These are phyloP conservation scores for Mola mola DNA, from an alignment of 2,113 vertebrate genomes.

Conservation along the genomic window DNA sequence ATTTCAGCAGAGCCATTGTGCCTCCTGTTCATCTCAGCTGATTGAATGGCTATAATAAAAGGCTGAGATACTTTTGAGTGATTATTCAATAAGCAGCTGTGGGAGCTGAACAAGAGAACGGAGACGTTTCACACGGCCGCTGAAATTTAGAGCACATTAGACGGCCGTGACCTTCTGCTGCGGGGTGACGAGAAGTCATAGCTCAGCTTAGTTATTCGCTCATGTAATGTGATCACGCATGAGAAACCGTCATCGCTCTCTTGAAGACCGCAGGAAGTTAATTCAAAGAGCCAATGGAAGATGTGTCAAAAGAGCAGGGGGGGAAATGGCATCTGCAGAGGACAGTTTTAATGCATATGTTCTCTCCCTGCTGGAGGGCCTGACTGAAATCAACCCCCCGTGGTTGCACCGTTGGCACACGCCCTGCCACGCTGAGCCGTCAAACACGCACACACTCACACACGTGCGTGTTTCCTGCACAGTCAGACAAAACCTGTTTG, in stretches of 20 bases:
- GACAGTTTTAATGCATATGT: conserved; percentile 25
- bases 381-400: conserved; percentile 65
- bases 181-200: conserved; percentile 29
- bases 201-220: conserved; percentile 41
- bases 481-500: neutral
- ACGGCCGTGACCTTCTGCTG: conserved; percentile 59
- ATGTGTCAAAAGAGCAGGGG: conserved; percentile 51
- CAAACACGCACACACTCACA: conserved; percentile 21
- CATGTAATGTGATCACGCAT: conserved; percentile 57
- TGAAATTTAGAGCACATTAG: conserved; percentile 52
- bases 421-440: conserved; percentile 10
- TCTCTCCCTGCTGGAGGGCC: conserved; percentile 6
- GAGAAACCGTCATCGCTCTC: conserved; percentile 62
- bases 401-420: conserved; percentile 14
- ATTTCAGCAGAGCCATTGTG: conserved; percentile 21
- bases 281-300: conserved; percentile 64
- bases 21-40: conserved; percentile 43
- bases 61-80: conserved; percentile 60
- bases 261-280: conserved; percentile 68
- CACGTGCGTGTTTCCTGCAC: neutral
- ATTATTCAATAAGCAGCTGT: conserved; percentile 68
- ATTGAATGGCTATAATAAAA: conserved; percentile 66
- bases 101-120: conserved; percentile 45
- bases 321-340: conserved; percentile 15
- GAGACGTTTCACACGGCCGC: conserved; percentile 44